phyloP scores from a whole-genome alignment of 2,797 vertebrate species.

The Chiloscyllium punctatum region DNA sequence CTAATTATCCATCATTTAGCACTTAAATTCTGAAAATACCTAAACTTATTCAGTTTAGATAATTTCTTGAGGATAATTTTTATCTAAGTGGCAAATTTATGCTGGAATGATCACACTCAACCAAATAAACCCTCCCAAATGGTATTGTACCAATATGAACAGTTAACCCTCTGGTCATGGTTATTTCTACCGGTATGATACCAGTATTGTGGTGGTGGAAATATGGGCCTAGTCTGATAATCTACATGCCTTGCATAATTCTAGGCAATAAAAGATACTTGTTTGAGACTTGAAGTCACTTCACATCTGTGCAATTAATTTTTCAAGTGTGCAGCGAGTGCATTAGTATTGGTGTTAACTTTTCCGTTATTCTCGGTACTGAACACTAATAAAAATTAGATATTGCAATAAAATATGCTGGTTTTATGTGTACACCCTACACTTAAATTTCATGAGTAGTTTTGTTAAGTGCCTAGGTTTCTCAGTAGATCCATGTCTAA shows the following conservation, averaged over 20 bases:
- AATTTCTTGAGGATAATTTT: background rate
- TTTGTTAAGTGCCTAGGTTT: background rate
- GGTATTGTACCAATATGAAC: background rate
- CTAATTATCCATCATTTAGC: background rate
- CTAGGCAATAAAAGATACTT: background rate
- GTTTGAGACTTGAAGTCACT: background rate
- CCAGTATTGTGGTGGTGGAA: conserved; percentile 8
- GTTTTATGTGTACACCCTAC: background rate
- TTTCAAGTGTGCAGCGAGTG: background rate
- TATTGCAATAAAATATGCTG: background rate
- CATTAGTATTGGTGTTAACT: background rate
- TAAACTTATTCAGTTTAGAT: background rate
- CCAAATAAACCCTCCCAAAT: background rate
- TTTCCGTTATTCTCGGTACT: background rate
- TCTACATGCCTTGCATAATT: background rate
- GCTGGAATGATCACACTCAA: background rate
- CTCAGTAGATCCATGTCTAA: background rate
- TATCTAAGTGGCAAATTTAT: background rate
- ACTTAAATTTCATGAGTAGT: background rate
- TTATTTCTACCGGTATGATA: conserved; percentile 15
- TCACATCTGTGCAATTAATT: background rate
- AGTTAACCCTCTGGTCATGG: conserved; percentile 29
- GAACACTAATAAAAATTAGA: background rate
- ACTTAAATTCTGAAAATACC: background rate
- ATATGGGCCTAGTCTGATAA: conserved; percentile 6